phyloP scores from a whole-genome alignment of 2,113 vertebrate genomes.

The Nycticebus coucang region DNA sequence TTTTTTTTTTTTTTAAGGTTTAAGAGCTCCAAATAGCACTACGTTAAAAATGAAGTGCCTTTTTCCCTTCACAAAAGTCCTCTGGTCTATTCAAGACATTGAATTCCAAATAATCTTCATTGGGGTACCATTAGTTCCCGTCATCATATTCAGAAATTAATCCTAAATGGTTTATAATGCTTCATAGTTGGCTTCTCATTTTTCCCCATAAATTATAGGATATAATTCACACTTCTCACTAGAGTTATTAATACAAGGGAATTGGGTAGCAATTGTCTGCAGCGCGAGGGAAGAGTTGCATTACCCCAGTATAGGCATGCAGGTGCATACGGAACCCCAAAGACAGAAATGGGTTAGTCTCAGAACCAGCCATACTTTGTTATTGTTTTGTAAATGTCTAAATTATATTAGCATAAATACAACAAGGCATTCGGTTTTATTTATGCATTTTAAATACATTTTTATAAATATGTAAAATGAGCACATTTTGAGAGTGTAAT shows the following conservation, averaged over 20 bases:
- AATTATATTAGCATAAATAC: slow-evolving; percentile 52
- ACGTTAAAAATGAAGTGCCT: neutral
- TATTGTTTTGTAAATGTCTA: slow-evolving; percentile 48
- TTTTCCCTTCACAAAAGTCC: neutral
- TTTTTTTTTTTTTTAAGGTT: neutral
- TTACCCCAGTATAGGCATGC: neutral
- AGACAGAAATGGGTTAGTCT: neutral
- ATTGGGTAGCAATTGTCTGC: neutral
- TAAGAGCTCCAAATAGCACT: neutral
- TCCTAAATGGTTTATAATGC: neutral
- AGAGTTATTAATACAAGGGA: neutral
- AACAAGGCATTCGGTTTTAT: slow-evolving; percentile 51
- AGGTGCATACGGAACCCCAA: neutral
- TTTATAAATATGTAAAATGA: slow-evolving; percentile 65
- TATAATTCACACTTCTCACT: neutral
- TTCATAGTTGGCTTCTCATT: neutral
- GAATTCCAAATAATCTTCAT: neutral
- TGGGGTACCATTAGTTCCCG: neutral
- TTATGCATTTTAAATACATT: slow-evolving; percentile 45
- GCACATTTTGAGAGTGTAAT: slow-evolving; percentile 61
- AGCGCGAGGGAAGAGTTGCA: neutral
- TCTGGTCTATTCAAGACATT: neutral
- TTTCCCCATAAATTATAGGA: neutral
- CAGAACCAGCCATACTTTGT: neutral
- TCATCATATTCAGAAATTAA: slow-evolving; percentile 32